phyloP scores from a whole-genome alignment of 2,113 vertebrate species.

The Podiceps cristatus region DNA sequence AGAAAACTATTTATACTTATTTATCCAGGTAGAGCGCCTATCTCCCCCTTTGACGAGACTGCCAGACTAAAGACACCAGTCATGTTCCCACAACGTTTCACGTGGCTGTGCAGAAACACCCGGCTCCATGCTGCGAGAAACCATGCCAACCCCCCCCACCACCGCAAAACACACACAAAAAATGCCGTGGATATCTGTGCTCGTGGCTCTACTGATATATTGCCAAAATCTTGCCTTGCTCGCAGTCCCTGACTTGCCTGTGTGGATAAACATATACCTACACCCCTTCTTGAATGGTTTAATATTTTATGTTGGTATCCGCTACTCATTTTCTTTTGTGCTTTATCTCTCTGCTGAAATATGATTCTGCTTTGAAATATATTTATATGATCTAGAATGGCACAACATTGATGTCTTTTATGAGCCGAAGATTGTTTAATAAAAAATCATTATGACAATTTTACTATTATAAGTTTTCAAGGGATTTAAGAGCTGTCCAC shows the following conservation, averaged over 20 bases:
- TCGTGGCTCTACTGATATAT: not conserved
- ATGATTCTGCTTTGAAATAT: constrained; percentile 64
- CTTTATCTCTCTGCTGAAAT: constrained; percentile 54
- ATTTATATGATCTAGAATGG: constrained; percentile 70
- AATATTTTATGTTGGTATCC: constrained; percentile 26
- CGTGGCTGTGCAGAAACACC: not conserved
- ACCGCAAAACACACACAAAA: not conserved
- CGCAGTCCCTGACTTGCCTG: not conserved
- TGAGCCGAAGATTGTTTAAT: constrained; percentile 68
- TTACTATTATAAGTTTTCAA: constrained; percentile 73
- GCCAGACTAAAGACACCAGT: not conserved
- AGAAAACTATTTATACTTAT: constrained; percentile 84
- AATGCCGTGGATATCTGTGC: not conserved
- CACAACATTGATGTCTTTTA: constrained; percentile 67
- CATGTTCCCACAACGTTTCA: not conserved
- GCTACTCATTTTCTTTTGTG: constrained; percentile 39
- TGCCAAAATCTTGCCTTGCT: constrained; percentile 3
- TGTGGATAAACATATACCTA: not conserved
- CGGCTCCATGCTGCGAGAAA: not conserved
- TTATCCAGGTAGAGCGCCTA: constrained; percentile 69
- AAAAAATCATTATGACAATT: constrained; percentile 75
- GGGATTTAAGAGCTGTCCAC: constrained; percentile 72
- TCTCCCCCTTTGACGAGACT: not conserved
- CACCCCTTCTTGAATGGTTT: not conserved
- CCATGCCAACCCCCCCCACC: not conserved